Conservation (phyloP, 2,113 vertebrate genomes). For the Catharus fuscescens region DNA sequence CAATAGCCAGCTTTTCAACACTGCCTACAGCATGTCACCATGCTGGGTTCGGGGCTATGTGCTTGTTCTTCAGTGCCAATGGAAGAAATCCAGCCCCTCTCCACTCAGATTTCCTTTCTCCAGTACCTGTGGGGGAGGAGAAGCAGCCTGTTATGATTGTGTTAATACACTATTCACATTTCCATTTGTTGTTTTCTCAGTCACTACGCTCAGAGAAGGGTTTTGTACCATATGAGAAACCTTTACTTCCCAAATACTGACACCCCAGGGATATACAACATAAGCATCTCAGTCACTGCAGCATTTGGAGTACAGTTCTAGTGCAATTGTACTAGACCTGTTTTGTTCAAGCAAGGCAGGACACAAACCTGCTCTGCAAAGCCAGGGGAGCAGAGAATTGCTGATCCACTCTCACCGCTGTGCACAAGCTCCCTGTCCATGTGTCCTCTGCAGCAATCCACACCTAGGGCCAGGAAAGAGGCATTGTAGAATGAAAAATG, state of each 20-base stretch:
- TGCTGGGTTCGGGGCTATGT: background rate
- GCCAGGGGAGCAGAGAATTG: background rate
- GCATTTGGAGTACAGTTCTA: background rate
- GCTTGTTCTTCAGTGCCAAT: background rate
- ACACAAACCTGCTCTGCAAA: background rate
- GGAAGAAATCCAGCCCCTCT: background rate
- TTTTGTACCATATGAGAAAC: background rate
- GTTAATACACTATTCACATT: background rate
- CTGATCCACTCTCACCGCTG: fast-evolving
- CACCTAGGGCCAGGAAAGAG: background rate
- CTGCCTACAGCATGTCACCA: background rate
- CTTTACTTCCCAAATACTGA: background rate
- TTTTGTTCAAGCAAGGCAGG: background rate
- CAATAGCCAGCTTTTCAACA: background rate
- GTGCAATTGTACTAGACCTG: too few relatives aligned
- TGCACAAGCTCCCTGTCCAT: fast-evolving
- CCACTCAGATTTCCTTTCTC: background rate
- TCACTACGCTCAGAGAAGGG: background rate
- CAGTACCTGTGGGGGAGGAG: background rate
- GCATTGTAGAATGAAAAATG: background rate
- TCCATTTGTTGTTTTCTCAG: background rate
- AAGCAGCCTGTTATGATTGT: background rate
- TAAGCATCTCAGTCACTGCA: background rate
- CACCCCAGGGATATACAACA: background rate
- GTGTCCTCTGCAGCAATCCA: background rate